A percentile compares a stretch with the other conserved stretches of the same genome.
Evolutionary conservation across 1,140 invertebrate species (phyloP).

Genomic region (Caenorhabditis remanei): DNA sequence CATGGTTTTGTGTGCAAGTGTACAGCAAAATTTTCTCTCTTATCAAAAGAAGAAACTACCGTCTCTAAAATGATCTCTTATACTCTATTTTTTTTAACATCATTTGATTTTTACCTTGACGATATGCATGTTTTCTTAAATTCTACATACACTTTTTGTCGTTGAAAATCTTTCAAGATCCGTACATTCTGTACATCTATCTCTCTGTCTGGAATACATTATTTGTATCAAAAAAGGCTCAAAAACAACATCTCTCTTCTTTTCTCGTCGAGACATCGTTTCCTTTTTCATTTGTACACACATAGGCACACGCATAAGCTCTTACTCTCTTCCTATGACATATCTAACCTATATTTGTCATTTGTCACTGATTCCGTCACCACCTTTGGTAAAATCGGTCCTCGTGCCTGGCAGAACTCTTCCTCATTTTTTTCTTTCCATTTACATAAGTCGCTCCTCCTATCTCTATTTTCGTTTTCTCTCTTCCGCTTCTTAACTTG

Average conservation of each 20-base stretch:
- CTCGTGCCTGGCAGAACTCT: background rate
- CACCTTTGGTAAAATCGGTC: background rate
- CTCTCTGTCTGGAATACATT: background rate
- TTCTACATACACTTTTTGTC: too few species aligned
- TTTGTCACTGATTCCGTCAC: conserved; percentile 22
- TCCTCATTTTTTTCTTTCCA: background rate
- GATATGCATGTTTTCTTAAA: too few species aligned
- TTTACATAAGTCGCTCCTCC: conserved; percentile 3
- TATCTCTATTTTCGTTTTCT: background rate
- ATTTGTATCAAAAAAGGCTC: background rate
- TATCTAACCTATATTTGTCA: conserved; percentile 30
- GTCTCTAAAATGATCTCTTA: too few species aligned
- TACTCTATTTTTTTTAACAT: too few species aligned
- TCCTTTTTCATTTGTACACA: background rate
- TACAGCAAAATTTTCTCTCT: too few species aligned
- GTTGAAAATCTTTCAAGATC: too few species aligned
- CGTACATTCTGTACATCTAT: background rate
- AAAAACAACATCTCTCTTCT: background rate
- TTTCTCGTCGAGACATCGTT: background rate
- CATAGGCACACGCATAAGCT: background rate
- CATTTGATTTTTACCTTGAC: too few species aligned
- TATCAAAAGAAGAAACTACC: too few species aligned
- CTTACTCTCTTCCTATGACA: background rate
- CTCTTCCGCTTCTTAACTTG: background rate
- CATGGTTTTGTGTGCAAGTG: too few species aligned